phyloP scores from a whole-genome alignment of 2,888 invertebrate genomes.

The Liodrosophila aerea region DNA sequence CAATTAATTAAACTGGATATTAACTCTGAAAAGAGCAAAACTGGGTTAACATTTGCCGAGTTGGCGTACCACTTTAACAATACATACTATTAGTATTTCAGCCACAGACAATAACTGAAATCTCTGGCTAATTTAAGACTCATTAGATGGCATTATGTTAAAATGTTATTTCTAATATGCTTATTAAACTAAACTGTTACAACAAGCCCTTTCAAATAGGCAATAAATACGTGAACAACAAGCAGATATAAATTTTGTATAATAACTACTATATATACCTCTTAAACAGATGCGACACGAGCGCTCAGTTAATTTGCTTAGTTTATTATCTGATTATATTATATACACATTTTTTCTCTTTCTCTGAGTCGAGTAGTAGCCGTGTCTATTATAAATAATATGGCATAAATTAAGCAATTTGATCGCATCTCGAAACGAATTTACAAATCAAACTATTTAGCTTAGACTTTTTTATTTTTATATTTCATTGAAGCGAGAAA shows the following conservation, averaged over 20 bases:
- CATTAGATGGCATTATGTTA: constrained; percentile 10
- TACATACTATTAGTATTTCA: constrained; percentile 1
- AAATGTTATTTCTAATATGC: constrained; percentile 1
- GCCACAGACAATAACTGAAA: background rate
- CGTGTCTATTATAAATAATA: constrained; percentile 20
- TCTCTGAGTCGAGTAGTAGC: constrained; percentile 17
- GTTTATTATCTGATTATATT: constrained; percentile 17
- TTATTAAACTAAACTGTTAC: constrained; percentile 8
- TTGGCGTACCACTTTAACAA: constrained; percentile 20
- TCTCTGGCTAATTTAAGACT: background rate
- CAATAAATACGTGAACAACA: constrained; percentile 1
- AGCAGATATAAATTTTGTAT: background rate
- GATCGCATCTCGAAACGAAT: constrained; percentile 5
- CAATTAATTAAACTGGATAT: constrained; percentile 61
- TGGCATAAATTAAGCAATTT: constrained; percentile 59
- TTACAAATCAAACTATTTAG: constrained; percentile 37
- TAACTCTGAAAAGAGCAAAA: constrained; percentile 20
- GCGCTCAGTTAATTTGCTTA: constrained; percentile 20
- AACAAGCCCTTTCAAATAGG: constrained; percentile 5
- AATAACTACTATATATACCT: background rate
- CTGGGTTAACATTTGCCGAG: constrained; percentile 37
- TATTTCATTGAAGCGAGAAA: too few relatives aligned
- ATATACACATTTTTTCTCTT: constrained; percentile 5
- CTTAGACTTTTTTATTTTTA: too few relatives aligned
- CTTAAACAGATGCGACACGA: constrained; percentile 11